phyloP scores from a whole-genome alignment of 2,113 vertebrate genomes.

The Centrocercus urophasianus region DNA sequence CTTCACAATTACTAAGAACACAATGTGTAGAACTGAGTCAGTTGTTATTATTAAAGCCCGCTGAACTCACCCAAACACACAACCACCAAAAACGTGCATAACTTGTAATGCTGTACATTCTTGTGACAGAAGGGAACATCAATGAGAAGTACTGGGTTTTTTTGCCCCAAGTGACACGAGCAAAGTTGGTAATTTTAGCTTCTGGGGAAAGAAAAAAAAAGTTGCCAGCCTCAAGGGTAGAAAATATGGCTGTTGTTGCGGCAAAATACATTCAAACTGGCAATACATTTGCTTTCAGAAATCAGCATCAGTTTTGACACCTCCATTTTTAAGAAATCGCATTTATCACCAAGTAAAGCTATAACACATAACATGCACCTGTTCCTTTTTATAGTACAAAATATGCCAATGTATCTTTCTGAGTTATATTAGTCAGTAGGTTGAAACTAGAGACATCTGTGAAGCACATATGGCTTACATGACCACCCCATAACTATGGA shows the following conservation, averaged over 20 bases:
- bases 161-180: not conserved
- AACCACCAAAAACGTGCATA: not conserved
- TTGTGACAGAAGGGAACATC: not conserved
- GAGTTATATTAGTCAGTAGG: not conserved
- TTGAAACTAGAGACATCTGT: slow-evolving; percentile 16
- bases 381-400: not conserved
- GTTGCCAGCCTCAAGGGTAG: not conserved
- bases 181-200: not conserved
- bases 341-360: slow-evolving; percentile 21
- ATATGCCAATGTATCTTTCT: not conserved
- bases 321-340: slow-evolving; percentile 18
- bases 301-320: slow-evolving; percentile 24
- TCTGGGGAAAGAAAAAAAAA: not conserved
- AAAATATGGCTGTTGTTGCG: not conserved
- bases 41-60: not conserved
- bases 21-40: not conserved
- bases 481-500: not conserved
- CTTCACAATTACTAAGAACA: not conserved
- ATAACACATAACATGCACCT: not conserved
- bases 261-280: not conserved
- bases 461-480: slow-evolving; percentile 35
- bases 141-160: not conserved
- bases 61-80: not conserved
- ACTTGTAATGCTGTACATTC: not conserved
- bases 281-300: not conserved